A percentile compares a stretch with the other conserved stretches of the same genome.
phyloP scores from a whole-genome alignment of 2,113 vertebrate genomes.

The Pygathrix nemaeus region DNA sequence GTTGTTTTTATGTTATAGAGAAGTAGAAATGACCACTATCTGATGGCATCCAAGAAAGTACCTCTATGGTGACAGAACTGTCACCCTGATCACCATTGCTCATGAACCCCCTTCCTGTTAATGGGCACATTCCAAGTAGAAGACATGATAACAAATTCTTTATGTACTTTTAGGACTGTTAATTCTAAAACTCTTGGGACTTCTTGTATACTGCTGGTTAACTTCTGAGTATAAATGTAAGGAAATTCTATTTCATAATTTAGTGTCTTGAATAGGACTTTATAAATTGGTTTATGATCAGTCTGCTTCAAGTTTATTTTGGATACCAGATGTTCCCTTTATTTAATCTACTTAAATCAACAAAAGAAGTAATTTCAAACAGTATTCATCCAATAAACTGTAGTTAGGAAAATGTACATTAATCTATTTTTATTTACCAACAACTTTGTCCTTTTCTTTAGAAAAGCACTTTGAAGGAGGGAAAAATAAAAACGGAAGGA shows the following conservation, averaged over 20 bases:
- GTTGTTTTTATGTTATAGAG: neutral
- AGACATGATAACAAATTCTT: neutral
- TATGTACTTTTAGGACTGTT: neutral
- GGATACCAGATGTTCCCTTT: neutral
- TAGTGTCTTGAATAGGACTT: neutral
- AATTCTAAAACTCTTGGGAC: slow-evolving; percentile 20
- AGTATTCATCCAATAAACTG: neutral
- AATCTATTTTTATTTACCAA: neutral
- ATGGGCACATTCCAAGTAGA: neutral
- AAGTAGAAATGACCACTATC: neutral
- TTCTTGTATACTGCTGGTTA: neutral
- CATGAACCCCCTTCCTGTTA: neutral
- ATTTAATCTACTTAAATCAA: neutral
- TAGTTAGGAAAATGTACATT: neutral
- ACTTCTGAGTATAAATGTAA: neutral
- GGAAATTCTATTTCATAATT: neutral
- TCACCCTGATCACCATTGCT: neutral
- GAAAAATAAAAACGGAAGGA: neutral
- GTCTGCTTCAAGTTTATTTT: neutral
- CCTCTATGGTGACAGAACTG: neutral
- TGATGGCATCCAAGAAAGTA: neutral
- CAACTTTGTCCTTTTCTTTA: neutral
- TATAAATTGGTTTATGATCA: neutral
- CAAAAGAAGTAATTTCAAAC: neutral
- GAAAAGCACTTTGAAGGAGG: neutral